phyloP scores from a whole-genome alignment of 2,888 invertebrate species.

The Dolomedes plantarius region DNA sequence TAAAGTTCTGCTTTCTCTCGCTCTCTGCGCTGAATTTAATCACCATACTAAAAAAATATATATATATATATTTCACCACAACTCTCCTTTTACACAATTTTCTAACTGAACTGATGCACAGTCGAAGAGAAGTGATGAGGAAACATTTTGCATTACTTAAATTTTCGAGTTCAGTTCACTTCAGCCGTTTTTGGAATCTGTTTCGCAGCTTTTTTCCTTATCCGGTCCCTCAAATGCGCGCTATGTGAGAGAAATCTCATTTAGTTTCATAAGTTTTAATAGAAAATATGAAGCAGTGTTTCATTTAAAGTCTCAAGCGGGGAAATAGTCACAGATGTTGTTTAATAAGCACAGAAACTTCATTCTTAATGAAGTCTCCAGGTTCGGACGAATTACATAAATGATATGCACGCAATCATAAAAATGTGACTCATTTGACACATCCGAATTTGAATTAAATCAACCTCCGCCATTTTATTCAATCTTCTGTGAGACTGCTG shows the following conservation, averaged over 20 bases:
- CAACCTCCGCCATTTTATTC: too few relatives aligned
- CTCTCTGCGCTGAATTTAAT: background rate
- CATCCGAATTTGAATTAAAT: too few relatives aligned
- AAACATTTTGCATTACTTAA: background rate
- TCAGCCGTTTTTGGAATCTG: background rate
- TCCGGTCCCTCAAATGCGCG: background rate
- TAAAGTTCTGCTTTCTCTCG: constrained; percentile 1
- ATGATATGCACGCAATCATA: too few relatives aligned
- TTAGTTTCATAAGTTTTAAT: background rate
- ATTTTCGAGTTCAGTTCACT: background rate
- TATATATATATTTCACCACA: background rate
- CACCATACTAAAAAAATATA: background rate
- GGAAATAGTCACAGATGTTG: too few relatives aligned
- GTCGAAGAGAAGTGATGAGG: background rate
- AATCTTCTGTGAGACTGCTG: too few relatives aligned
- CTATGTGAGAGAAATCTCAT: background rate
- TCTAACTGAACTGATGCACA: background rate
- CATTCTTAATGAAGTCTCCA: too few relatives aligned
- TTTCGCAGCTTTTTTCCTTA: background rate
- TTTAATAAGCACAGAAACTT: too few relatives aligned
- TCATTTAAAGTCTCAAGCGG: too few relatives aligned
- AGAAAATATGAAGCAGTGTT: too few relatives aligned
- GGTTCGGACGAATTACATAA: too few relatives aligned
- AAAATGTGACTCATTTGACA: too few relatives aligned
- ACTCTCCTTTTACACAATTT: background rate